These are phyloP conservation scores for human (Homo sapiens) DNA, from an alignment of 2,113 vertebrate species.

Conservation along the genomic window DNA sequence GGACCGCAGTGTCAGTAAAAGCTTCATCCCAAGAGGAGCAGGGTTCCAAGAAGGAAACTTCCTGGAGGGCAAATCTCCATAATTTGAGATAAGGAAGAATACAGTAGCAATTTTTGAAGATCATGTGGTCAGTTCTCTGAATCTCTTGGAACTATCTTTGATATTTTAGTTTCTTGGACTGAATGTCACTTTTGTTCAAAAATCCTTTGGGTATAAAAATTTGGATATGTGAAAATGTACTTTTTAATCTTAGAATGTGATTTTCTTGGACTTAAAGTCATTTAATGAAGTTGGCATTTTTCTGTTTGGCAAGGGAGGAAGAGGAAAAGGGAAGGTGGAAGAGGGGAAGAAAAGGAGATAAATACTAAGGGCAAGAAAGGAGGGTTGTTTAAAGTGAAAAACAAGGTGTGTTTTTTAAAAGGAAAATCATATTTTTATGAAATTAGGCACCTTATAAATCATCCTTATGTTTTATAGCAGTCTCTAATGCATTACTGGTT, in stretches of 20 bases:
- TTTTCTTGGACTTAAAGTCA: constrained; percentile 40
- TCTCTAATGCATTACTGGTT: not conserved
- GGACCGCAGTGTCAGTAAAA: not conserved
- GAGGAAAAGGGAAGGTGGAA: not conserved
- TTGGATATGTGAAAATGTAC: constrained; percentile 23
- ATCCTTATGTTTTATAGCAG: not conserved
- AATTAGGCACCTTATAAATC: not conserved
- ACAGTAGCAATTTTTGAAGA: not conserved
- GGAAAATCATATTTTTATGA: constrained; percentile 24
- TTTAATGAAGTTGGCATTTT: constrained; percentile 37
- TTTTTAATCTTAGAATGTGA: constrained; percentile 13
- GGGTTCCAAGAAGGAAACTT: constrained; percentile 27
- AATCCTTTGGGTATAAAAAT: constrained; percentile 14
- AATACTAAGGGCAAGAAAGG: not conserved
- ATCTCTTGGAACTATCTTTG: not conserved
- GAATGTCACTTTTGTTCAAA: constrained; percentile 24
- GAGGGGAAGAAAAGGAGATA: not conserved
- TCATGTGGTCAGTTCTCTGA: not conserved
- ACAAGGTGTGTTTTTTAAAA: not conserved
- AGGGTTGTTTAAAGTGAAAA: not conserved
- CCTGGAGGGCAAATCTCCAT: not conserved
- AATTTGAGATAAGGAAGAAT: constrained; percentile 20
- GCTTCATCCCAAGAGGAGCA: constrained; percentile 18
- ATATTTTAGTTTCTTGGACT: constrained; percentile 30
- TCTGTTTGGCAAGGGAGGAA: not conserved